Base-by-base conservation (phyloP, 2,888 invertebrate species). In the Nemapogon koenigi region DNA sequence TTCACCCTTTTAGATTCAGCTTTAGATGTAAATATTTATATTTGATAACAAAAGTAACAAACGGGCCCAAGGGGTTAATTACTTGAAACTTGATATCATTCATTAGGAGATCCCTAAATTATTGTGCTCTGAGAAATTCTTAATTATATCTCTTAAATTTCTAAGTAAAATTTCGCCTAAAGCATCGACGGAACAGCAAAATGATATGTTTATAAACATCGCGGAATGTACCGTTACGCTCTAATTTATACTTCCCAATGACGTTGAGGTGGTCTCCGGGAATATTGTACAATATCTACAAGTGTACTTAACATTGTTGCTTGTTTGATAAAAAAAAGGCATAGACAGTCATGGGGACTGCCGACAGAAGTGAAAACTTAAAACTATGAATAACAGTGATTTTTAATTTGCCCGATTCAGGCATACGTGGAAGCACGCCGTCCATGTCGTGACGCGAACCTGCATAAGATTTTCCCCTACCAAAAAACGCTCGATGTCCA, bases 101-200 rank as follows among this genome's bases (percentile, higher is more conserved):
- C 66, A 73, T 78, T 73, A 78, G 63, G 52, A 57, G 62, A 68
- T 58, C 71, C 70, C 72, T 57, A 78, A 78, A 78, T 78, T 76
- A 76, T 71, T 72, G 62, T 64, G 72, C 62, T 58, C 62, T 58
- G 62, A 72, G 62, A 73, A 76, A 73, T 73, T 76, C 72, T 76
- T 78, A 78, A 78, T 78, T 78, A 78, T 78, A 78, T 72, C 69
- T 73, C 75, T 78, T 73, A 65, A 71, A 73, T 76, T 75, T 78
- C 76, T 72, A 70, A 75, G 73, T 67, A 70, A 75, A 75, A 68
- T 73, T 69, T 68, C 45, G 75, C 78, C 73, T 55, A 44, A 54
- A 64, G 76, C 69, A 60, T 55, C 58, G 59, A 48, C 52, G 56
- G 55, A 62, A 62, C 70, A 65, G 65, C 71, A 61, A 76, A 75